Conservation (phyloP, 2,113 vertebrate genomes). For the Apistogramma diplotaenia region DNA sequence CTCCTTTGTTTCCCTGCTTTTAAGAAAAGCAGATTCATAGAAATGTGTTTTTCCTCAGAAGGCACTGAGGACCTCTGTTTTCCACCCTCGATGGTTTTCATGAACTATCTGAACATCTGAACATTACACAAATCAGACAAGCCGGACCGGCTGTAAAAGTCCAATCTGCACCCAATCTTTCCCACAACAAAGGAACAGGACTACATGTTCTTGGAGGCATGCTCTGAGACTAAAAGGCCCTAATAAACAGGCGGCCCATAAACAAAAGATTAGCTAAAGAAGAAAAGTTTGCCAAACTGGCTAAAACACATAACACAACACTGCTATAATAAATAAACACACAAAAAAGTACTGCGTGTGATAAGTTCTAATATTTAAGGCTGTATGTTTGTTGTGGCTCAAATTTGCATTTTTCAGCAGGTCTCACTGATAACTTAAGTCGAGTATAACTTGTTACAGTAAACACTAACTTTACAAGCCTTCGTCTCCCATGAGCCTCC, state of each 20-base stretch:
- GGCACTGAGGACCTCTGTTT: slow-evolving; percentile 18
- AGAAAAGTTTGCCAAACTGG: slow-evolving; percentile 35
- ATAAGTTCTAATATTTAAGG: background rate
- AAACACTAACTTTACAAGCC: slow-evolving; percentile 28
- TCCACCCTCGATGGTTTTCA: slow-evolving; percentile 43
- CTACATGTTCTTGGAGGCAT: slow-evolving; percentile 51
- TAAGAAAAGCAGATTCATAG: slow-evolving; percentile 18
- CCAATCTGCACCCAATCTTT: slow-evolving; percentile 52
- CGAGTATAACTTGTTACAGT: slow-evolving; percentile 41
- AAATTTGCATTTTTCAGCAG: background rate
- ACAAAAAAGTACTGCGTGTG: background rate
- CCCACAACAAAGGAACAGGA: slow-evolving; percentile 65
- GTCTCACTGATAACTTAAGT: background rate
- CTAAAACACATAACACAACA: slow-evolving; percentile 47
- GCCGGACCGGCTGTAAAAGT: slow-evolving; percentile 56
- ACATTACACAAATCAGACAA: slow-evolving; percentile 72
- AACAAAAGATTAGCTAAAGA: slow-evolving; percentile 39
- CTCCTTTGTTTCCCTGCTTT: background rate
- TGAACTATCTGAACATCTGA: slow-evolving; percentile 35
- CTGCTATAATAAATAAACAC: slow-evolving; percentile 35
- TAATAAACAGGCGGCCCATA: slow-evolving; percentile 57
- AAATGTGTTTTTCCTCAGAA: slow-evolving; percentile 64
- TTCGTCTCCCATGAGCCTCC: slow-evolving; percentile 48
- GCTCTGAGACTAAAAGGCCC: slow-evolving; percentile 43
- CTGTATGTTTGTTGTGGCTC: background rate